Base-by-base conservation (phyloP, 1,140 invertebrate genomes). In the Ctenoplectra terminalis region DNA sequence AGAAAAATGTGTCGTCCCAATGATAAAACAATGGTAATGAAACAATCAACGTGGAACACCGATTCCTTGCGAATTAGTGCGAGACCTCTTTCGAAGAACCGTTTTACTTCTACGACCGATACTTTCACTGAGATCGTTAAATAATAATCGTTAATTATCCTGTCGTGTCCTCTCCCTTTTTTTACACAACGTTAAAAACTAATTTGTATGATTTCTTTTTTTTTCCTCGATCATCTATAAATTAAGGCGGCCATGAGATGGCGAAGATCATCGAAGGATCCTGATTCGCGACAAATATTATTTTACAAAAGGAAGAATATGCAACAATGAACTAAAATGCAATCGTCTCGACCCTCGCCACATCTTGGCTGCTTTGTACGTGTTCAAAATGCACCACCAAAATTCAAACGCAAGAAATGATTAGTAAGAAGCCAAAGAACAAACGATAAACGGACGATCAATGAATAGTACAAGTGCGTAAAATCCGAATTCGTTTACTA, bases 401-500 rank as follows among this genome's bases (percentile, higher is more conserved):
- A 20, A 64, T n/a, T 34, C 23, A 29, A 63, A 63, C 23, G 60
- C 34, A 34, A 13, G 15, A 3, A 34, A 60, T 7, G 34, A 63
- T 26, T 15, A 23, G 11, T 23, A 34, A 64, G 17, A 40, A 64
- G 11, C 31, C 23, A 63, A n/a, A n/a, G 23, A 15, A 26, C 52
- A 23, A 48, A 48, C 23, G 60, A 6, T 20, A n/a, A 40, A n/a
- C 60, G 34, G 60, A 63, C 60, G 60, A 63, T n/a, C 31, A 56
- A 71, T 71, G 60, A 31, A 71, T 20, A 54, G 29, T 31, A 71
- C 48, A 71, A 20, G 48, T 52, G n/a, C 31, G 34, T 71, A 71
- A 71, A 71, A 71, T 71, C 67, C 67, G 67, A 71, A 71, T 52
- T 71, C 48, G 67, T 71, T 71, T 71, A 71, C 67, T 71, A 71